phyloP scores from a whole-genome alignment of 2,797 vertebrate genomes.

The Sebastes goodei region DNA sequence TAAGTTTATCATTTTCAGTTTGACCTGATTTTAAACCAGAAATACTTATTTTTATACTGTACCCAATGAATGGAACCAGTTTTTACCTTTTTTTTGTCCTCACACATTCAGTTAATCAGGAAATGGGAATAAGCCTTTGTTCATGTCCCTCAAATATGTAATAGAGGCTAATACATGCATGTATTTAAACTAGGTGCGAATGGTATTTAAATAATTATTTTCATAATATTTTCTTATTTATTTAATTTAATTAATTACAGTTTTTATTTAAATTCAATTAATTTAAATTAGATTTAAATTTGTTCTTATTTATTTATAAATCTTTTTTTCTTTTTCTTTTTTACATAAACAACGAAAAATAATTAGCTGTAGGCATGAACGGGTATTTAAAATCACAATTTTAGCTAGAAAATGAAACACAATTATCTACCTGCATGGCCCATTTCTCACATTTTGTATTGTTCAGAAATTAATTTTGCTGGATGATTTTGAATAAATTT shows the following conservation, averaged over 20 bases:
- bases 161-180: neutral
- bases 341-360: neutral
- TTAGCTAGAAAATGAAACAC: neutral
- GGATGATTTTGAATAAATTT: neutral
- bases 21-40: neutral
- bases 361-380: neutral
- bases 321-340: too few species aligned
- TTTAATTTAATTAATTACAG: neutral
- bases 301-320: too few species aligned
- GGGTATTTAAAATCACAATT: neutral
- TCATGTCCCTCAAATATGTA: neutral
- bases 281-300: too few species aligned
- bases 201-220: neutral
- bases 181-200: neutral
- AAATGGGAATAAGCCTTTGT: neutral
- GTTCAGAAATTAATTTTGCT: too few species aligned
- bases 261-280: too few species aligned
- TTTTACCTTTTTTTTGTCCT: neutral
- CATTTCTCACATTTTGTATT: neutral
- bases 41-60: neutral
- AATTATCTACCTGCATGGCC: neutral
- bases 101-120: neutral
- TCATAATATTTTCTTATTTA: neutral
- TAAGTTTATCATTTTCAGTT: neutral
- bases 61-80: neutral